phyloP scores from a whole-genome alignment of 2,888 invertebrate genomes.

The Dolomedes plantarius region DNA sequence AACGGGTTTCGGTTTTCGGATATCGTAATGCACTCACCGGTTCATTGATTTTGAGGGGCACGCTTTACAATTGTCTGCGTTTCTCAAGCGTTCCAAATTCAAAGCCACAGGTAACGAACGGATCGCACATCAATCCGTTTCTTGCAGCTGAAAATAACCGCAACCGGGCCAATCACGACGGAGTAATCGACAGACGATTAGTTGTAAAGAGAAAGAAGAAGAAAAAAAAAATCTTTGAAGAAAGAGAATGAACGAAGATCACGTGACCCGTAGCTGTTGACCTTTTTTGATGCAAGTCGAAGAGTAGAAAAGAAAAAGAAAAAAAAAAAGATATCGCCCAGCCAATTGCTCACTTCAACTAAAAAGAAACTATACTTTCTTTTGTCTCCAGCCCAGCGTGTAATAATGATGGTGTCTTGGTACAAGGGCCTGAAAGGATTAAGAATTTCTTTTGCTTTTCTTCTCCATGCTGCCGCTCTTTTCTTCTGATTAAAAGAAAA shows the following conservation, averaged over 20 bases:
- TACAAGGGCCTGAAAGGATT: slow-evolving; percentile 12
- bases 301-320: slow-evolving; percentile 25
- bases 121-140: not conserved
- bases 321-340: slow-evolving; percentile 21
- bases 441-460: not conserved
- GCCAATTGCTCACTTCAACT: not conserved
- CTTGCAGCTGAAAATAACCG: not conserved
- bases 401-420: slow-evolving; percentile 3
- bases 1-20: not conserved
- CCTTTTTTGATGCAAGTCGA: slow-evolving; percentile 23
- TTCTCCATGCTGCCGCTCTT: not conserved
- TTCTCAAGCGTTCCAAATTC: slow-evolving; percentile 13
- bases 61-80: not conserved
- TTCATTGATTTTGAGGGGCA: not conserved
- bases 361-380: slow-evolving; percentile 25
- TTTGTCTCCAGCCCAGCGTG: slow-evolving; percentile 28
- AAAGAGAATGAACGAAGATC: slow-evolving; percentile 11
- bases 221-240: not conserved
- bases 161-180: not conserved
- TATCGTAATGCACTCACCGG: not conserved
- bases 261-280: slow-evolving; percentile 53
- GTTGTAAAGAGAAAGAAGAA: not conserved
- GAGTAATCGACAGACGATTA: slow-evolving; percentile 5
- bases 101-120: slow-evolving; percentile 1
- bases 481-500: slow-evolving; percentile 1